Evolutionary conservation across 2,797 vertebrate genomes (phyloP), one percentile per base, ranked within the genome.

Genomic region (Melanotaenia trifasciata): DNA sequence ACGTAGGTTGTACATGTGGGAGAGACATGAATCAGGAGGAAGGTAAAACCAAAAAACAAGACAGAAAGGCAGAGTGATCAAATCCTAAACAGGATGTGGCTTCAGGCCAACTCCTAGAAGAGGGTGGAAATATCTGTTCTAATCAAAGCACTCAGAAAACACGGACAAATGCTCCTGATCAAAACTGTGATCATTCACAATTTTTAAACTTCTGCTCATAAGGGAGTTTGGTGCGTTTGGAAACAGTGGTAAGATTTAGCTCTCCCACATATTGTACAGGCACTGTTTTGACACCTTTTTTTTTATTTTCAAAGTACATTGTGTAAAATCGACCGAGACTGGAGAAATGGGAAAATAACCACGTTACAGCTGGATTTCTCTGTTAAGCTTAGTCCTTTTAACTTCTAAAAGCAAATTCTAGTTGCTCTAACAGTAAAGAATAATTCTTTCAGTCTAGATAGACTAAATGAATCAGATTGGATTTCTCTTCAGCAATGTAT

Each of bases 41-140:
- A 67, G 61, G 12, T 32, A 24, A 1, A 67, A 9, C 9, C 7
- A 30, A 36, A 50, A 54, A 72, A 64, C 57, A 40, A 22, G 62
- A 30, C 1, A 54, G 53, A 58, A 76, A 40, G 59, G 57, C 22
- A 51, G 60, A 54, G 22, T 73, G 78, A 90, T 90, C 83, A 90
- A 89, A 88, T 78, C 65, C 38, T 16, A 69, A 64, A 40, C 62
- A 68, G 72, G 63, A 38, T 76, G 81, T 74, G 75, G 75, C 74
- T 84, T 58, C 3, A 43, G 58, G 66, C 83, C 78, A 78, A 72
- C 70, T 58, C 76, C 38, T 50, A 68, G 22, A 68, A 71, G 53
- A 79, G 64, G 54, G 67, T 59, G 36, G 28, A 74, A 71, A 72
- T 80, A 81, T 86, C 69, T 58, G 71, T 64, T 45, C 40, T 51